A percentile compares a stretch with the other conserved stretches of the same genome.
Conservation (phyloP, 2,113 vertebrate species). For the Motacilla alba region DNA sequence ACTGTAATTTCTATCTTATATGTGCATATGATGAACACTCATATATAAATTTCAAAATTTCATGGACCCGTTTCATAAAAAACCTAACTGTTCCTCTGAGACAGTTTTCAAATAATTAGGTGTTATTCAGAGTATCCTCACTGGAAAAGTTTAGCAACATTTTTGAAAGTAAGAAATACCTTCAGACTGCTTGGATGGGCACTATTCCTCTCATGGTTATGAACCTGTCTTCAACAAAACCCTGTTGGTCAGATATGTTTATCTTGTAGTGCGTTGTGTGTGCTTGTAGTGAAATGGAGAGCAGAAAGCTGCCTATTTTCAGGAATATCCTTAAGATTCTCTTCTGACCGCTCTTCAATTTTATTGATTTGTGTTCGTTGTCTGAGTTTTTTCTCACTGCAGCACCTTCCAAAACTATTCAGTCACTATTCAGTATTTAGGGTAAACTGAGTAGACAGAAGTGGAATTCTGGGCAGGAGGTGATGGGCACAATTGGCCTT, state of each 20-base stretch:
- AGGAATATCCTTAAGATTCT: background rate
- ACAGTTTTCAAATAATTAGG: background rate
- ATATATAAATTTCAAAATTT: background rate
- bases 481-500: background rate
- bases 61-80: background rate
- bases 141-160: background rate
- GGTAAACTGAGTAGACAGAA: background rate
- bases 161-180: background rate
- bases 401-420: background rate
- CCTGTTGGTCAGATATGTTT: background rate
- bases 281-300: background rate
- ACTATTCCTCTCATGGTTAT: background rate
- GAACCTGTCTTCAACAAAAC: background rate
- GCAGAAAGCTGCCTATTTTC: background rate
- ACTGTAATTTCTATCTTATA: background rate
- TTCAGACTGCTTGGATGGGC: background rate
- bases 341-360: background rate
- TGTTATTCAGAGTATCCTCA: background rate
- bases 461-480: background rate
- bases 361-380: background rate
- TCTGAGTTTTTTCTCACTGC: background rate
- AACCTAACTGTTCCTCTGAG: fast-evolving
- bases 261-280: background rate
- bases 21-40: background rate
- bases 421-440: background rate